Base-by-base conservation (phyloP, 1,140 invertebrate species). In the Musca domestica region DNA sequence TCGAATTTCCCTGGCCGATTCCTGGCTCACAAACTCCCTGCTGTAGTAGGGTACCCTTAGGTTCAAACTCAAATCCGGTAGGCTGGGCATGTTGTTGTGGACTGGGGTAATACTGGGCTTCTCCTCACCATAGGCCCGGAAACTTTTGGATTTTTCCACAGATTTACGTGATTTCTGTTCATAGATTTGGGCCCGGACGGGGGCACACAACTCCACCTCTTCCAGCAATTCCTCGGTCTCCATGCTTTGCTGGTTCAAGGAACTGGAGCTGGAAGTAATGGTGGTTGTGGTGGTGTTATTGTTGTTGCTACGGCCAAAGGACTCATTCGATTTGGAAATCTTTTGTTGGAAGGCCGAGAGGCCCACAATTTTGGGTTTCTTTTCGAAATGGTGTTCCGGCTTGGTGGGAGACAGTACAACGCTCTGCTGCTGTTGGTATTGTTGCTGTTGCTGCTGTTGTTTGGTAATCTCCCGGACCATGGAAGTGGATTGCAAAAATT, bases 121-220 rank as follows among this genome's bases (percentile, higher is more conserved):
- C 25, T 82, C 76, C 5, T 86, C 84, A 27, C 84, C 84, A 34
- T 86, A 85, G 65, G 84, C 84, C 69, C 88, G 85, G 73, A 90
- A 90, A 74, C 88, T 89, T 63, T 88, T 86, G 6, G 88, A 88
- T 74, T 89, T 89, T 19, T 87, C 84, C 46, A 89, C 84, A 20
- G 85, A 84, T 73, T 84, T 86, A 66, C 83, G 73, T 46, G 79
- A 76, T 70, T 81, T 77, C 58, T 80, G 75, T 48, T 77, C 77
- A 52, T 80, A 77, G 61, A 20, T 67, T 14, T 46, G 75, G 1
- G 72, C 66, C 15, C 56, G 27, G 3, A 12, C 34, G 5, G 27
- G 7, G 7, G 56, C 9, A 2, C 34, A 41, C 10, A 41, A 41
- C 10, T 41, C 34, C 7, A 76, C 4, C 10, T 41, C 34, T 10